These are phyloP conservation scores for Cyphomyrmex costatus DNA, from an alignment of 1,140 invertebrate genomes.

Conservation along the genomic window DNA sequence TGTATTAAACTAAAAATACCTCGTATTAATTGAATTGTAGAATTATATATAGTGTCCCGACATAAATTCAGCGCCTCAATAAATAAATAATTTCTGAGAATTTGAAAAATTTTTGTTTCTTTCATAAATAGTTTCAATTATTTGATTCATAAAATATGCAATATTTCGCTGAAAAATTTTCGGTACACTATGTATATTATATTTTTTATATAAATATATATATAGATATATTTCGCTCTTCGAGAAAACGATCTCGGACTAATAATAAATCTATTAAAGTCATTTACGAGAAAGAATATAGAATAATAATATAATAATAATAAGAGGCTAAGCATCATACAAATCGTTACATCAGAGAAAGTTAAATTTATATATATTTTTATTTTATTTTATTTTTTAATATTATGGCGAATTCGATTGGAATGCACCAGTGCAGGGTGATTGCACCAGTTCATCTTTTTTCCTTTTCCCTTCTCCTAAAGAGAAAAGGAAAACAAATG, in stretches of 20 bases:
- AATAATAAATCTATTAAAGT: conserved; percentile 3
- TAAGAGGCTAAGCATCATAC: background rate
- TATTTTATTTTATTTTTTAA: background rate
- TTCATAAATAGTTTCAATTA: background rate
- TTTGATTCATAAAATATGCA: background rate
- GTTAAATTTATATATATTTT: conserved; percentile 9
- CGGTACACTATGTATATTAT: conserved; percentile 42
- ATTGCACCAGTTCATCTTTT: too few species aligned
- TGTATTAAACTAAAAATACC: conserved; percentile 37
- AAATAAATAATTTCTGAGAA: background rate
- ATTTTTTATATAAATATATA: conserved; percentile 68
- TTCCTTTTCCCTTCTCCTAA: too few species aligned
- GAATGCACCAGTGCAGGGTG: too few species aligned
- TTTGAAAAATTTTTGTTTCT: background rate
- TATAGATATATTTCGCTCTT: background rate
- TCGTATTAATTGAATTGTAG: background rate
- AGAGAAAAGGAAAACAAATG: too few species aligned
- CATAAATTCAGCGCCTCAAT: conserved; percentile 8
- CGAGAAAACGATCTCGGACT: conserved; percentile 3
- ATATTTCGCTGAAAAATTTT: conserved; percentile 20
- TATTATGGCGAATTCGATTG: too few species aligned
- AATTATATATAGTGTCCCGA: conserved; percentile 8
- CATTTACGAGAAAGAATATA: background rate
- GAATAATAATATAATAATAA: conserved; percentile 15
- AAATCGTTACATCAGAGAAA: background rate